phyloP scores from a whole-genome alignment of 2,888 invertebrate species.

The Calameuta filiformis region DNA sequence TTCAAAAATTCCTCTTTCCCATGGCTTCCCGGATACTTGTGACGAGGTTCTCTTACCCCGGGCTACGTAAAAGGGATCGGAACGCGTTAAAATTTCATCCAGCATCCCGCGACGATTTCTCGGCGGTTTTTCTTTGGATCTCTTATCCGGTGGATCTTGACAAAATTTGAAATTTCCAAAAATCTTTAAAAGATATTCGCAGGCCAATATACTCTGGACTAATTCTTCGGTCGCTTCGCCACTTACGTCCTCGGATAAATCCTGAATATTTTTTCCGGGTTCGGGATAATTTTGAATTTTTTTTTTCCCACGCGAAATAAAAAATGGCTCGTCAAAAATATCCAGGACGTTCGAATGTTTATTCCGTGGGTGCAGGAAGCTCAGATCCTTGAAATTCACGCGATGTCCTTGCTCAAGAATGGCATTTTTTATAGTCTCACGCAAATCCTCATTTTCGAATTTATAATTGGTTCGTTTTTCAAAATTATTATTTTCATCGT shows the following conservation, averaged over 20 bases:
- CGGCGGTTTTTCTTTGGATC: neutral
- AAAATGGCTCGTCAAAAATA: conserved; percentile 40
- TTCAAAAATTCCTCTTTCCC: too few relatives aligned
- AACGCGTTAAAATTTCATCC: conserved; percentile 35
- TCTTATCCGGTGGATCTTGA: neutral
- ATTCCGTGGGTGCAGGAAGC: conserved; percentile 30
- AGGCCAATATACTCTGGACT: too few relatives aligned
- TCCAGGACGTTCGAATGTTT: conserved; percentile 42
- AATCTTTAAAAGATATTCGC: too few relatives aligned
- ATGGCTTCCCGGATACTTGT: neutral
- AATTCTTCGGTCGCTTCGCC: too few relatives aligned
- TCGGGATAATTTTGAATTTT: neutral
- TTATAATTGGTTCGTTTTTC: neutral
- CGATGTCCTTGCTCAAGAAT: conserved; percentile 2
- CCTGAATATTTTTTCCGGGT: too few relatives aligned
- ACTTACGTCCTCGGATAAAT: too few relatives aligned
- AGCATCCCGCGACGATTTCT: conserved; percentile 34
- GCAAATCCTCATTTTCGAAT: neutral
- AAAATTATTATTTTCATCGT: neutral
- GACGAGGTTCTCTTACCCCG: conserved; percentile 31
- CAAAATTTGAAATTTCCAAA: too few relatives aligned
- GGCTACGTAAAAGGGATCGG: conserved; percentile 42
- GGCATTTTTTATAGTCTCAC: neutral
- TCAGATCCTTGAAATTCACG: neutral
- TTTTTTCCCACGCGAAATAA: conserved; percentile 45